phyloP scores from a whole-genome alignment of 2,113 vertebrate genomes.

The Petromus typicus region DNA sequence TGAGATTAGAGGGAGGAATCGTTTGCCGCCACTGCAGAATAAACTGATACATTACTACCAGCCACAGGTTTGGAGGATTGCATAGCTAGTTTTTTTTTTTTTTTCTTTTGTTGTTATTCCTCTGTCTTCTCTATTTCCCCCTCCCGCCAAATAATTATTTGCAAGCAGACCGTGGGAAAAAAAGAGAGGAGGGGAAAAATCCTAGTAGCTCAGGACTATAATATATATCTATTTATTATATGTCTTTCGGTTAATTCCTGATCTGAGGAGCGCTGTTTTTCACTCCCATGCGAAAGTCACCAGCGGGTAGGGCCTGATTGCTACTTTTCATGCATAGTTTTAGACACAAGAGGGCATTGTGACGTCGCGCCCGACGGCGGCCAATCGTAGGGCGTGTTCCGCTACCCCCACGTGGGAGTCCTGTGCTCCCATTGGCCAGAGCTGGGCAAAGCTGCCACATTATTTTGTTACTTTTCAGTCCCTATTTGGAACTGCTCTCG shows the following conservation, averaged over 20 bases:
- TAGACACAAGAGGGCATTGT: constrained; percentile 93
- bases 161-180: constrained; percentile 72
- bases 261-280: constrained; percentile 83
- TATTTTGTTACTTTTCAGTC: constrained; percentile 87
- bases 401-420: constrained; percentile 90
- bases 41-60: constrained; percentile 73
- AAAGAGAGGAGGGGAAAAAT: neutral
- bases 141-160: constrained; percentile 77
- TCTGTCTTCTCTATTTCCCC: constrained; percentile 30
- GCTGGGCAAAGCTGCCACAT: constrained; percentile 73
- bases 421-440: constrained; percentile 83
- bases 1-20: constrained; percentile 75
- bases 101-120: constrained; percentile 76
- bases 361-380: constrained; percentile 83
- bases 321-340: constrained; percentile 83
- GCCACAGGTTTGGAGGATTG: constrained; percentile 80
- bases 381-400: constrained; percentile 83
- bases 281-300: constrained; percentile 81
- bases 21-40: constrained; percentile 66
- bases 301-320: constrained; percentile 81
- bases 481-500: constrained; percentile 87
- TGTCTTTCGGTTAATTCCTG: constrained; percentile 83
- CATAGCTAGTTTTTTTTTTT: constrained; percentile 51
- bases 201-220: constrained; percentile 67
- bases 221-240: constrained; percentile 84